Percentiles rank a stretch among this genome's conserved stretches.
Evolutionary conservation across 92 coral and sea anemone species (phyloP).

Genomic region (Porites cylindrica): DNA sequence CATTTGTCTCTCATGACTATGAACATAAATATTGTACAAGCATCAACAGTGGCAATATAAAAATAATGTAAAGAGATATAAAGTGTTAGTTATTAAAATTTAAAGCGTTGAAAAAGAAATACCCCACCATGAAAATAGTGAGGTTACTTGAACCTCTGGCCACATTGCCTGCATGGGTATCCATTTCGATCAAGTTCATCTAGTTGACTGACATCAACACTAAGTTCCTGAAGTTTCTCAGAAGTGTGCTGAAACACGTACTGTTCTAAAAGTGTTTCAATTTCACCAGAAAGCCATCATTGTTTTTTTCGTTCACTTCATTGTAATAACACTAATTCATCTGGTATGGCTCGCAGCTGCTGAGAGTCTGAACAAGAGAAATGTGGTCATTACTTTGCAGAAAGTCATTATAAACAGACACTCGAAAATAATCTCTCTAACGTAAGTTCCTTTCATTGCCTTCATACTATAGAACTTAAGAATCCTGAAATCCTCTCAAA

Average conservation of each 20-base stretch:
- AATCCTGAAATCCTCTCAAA: no score
- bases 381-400: no score
- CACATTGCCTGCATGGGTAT: constrained; percentile 49
- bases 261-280: constrained; percentile 18
- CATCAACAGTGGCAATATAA: no score
- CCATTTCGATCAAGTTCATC: constrained; percentile 44
- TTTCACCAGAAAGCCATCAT: constrained; percentile 42
- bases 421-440: no score
- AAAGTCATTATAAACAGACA: no score
- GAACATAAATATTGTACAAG: neutral
- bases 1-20: constrained; percentile 44
- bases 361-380: constrained; percentile 26
- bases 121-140: constrained; percentile 38
- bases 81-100: neutral
- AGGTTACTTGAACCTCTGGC: constrained; percentile 43
- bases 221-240: constrained; percentile 29
- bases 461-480: no score
- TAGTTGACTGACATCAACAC: constrained; percentile 34
- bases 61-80: no score
- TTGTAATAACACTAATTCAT: constrained; percentile 5
- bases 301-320: constrained; percentile 36
- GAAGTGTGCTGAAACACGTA: constrained; percentile 40
- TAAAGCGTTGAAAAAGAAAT: constrained; percentile 8
- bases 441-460: no score
- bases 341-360: constrained; percentile 41